Conservation (phyloP, 2,888 invertebrate genomes). For the Netelia inedita region DNA sequence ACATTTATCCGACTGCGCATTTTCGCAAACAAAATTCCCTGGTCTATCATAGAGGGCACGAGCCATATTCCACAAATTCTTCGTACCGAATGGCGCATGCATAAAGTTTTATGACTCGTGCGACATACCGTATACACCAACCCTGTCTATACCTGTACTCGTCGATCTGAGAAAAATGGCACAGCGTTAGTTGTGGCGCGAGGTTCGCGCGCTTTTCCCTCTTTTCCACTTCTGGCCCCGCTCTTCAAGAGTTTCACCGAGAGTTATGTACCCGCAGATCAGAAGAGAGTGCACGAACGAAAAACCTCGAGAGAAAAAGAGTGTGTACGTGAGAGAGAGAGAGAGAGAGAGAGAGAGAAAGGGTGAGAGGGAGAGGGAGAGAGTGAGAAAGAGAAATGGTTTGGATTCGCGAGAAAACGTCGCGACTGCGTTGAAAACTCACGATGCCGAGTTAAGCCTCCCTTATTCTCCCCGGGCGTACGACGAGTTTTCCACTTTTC, state of each 20-base stretch:
- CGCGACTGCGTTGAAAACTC: constrained; percentile 5
- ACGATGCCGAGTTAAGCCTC: constrained; percentile 26
- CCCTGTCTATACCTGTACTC: background rate
- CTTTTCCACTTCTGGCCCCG: constrained; percentile 24
- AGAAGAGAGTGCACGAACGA: background rate
- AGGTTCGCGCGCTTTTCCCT: constrained; percentile 38
- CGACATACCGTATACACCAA: too few relatives aligned
- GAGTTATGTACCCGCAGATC: constrained; percentile 1
- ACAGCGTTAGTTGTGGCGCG: constrained; percentile 52
- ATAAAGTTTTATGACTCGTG: too few relatives aligned
- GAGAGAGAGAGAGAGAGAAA: background rate
- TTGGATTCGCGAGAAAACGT: background rate
- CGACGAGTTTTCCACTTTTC: constrained; percentile 30
- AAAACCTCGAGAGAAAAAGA: background rate
- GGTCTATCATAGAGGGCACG: too few relatives aligned
- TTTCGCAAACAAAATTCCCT: too few relatives aligned
- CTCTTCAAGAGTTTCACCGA: constrained; percentile 29
- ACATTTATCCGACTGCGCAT: too few relatives aligned
- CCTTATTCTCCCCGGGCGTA: constrained; percentile 13
- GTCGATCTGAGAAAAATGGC: constrained; percentile 53
- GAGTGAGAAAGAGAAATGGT: background rate
- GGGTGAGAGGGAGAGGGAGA: background rate
- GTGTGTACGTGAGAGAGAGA: constrained; percentile 4
- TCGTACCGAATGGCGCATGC: too few relatives aligned
- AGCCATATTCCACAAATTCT: too few relatives aligned